Evolutionary conservation across 2,888 invertebrate genomes (phyloP), one percentile per base, ranked within the genome.

Genomic region (Oxyteleia sp.): DNA sequence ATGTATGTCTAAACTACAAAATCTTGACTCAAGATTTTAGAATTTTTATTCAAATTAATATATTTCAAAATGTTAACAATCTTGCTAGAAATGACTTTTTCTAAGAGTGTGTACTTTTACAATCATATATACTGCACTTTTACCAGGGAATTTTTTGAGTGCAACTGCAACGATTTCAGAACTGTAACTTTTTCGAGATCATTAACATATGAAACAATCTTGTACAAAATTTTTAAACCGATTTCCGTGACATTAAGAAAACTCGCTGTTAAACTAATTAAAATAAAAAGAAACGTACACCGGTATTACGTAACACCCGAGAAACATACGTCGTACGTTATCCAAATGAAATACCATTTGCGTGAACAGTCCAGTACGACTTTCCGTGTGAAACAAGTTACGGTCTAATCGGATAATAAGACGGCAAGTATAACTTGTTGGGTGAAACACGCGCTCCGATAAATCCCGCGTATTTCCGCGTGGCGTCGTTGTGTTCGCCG

Each of bases 321-420:
- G 15, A 32, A 47, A 63, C 61, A 63, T 47, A 18, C 45, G 47
- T 16, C 26, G 26, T 35, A 32, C 16, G 16, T 63, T 35, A 10
- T 11, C 38, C 38, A 23, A 49, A 4, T 8, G 53, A 45, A 45
- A 69, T 45, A 29, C 18, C 16, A 64, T 64, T 75, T 32, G 47
- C 61, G 55, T 43, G 41, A 53, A 69, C 16, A 23, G 26, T 63
- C 51, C 11, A 61, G 41, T 49, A 61, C 53, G 38, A 64, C 47
- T 55, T 74, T 63, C 43, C 72, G 72, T 74, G 63, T 43, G 63
- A 74, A 74, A 74, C 63, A 55, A 75, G 74, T 75, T 75, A 64
- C 55, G 51, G 55, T 75, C 64, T 75, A 75, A 75, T 75, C 74
- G 64, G 74, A 64, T 74, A 74, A 74, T 72, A 72, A 72, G 72